A percentile compares a stretch with the other conserved stretches of the same genome.
phyloP scores from a whole-genome alignment of 2,797 vertebrate genomes.

The Myotis myotis region DNA sequence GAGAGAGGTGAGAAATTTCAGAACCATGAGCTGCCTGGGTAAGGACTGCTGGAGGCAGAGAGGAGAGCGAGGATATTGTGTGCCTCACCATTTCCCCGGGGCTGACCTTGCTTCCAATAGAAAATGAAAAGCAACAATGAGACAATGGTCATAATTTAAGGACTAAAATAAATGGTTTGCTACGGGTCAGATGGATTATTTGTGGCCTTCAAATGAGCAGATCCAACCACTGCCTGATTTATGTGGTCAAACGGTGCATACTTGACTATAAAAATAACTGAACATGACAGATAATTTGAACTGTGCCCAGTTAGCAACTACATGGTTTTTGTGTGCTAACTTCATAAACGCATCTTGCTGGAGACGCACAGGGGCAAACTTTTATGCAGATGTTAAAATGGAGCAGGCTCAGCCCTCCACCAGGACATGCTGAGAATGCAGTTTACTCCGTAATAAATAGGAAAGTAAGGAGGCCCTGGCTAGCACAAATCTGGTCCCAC shows the following conservation, averaged over 20 bases:
- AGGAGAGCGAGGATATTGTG: neutral
- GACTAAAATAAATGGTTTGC: constrained; percentile 35
- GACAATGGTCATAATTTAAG: constrained; percentile 40
- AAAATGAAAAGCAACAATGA: constrained; percentile 49
- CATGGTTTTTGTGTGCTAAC: neutral
- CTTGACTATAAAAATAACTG: constrained; percentile 42
- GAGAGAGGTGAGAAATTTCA: neutral
- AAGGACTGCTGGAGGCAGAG: neutral
- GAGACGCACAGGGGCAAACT: neutral
- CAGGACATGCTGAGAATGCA: neutral
- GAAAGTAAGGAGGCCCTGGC: neutral
- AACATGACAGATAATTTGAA: constrained; percentile 58
- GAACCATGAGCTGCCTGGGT: neutral
- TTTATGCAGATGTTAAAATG: neutral
- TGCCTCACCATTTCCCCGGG: neutral
- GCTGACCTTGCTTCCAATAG: constrained; percentile 17
- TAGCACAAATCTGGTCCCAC: neutral
- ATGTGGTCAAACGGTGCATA: constrained; percentile 15
- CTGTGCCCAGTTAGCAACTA: constrained; percentile 2
- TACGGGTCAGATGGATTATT: constrained; percentile 52
- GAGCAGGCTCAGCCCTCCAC: neutral
- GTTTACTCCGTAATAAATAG: neutral
- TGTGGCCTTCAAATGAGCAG: constrained; percentile 50
- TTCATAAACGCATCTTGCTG: neutral
- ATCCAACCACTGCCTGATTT: constrained; percentile 47